A percentile compares a stretch with the other conserved stretches of the same genome.
Evolutionary conservation across 1,140 invertebrate species (phyloP).

Genomic region (Pseudoatta argentina): DNA sequence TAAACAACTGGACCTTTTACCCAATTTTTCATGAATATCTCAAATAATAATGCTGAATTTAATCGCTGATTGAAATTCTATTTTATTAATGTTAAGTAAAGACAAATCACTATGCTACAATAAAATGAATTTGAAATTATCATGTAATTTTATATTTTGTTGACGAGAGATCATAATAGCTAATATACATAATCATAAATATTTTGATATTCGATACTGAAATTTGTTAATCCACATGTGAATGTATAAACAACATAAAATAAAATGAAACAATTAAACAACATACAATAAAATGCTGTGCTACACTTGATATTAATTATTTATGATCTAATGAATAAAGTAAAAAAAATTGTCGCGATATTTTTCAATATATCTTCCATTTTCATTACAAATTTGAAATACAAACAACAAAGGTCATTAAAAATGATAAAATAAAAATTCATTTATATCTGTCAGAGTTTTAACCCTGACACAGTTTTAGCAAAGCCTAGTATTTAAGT

Average conservation of each 20-base stretch:
- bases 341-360: not conserved
- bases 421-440: conserved; percentile 8
- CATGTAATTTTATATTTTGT: not conserved
- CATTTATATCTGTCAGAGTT: conserved; percentile 47
- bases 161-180: not conserved
- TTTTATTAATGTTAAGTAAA: not conserved
- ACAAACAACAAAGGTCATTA: not conserved
- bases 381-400: not conserved
- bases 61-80: not conserved
- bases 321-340: not conserved
- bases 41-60: not conserved
- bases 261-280: not conserved
- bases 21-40: not conserved
- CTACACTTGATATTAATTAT: not conserved
- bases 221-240: not conserved
- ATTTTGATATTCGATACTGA: not conserved
- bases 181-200: not conserved
- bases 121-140: not conserved
- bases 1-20: not conserved
- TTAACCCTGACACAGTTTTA: conserved; percentile 69
- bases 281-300: not conserved
- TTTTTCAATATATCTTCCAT: not conserved
- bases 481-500: conserved; percentile 13
- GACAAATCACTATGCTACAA: not conserved
- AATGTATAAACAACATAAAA: not conserved